Base-by-base conservation (phyloP, 2,888 invertebrate species). In the Platycheirus rosarum region DNA sequence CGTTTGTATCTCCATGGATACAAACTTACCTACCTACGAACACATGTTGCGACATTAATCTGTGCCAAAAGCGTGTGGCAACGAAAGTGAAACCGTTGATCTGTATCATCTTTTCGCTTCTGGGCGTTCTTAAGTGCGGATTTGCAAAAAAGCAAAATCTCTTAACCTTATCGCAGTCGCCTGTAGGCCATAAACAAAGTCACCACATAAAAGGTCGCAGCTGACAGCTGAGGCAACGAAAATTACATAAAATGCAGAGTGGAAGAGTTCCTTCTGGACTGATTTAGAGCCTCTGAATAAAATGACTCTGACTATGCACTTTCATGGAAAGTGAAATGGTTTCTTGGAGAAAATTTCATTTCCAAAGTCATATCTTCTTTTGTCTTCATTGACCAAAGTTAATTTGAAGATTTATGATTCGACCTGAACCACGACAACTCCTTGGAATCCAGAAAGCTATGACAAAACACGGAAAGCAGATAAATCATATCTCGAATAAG, bases 331-430 rank as follows among this genome's bases (percentile, higher is more conserved):
- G 49, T 49, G 65, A 55, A 37, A 23, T 23, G 2, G 23, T 23
- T 4, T 23, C n/a, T n/a, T n/a, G n/a, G n/a, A 2, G 20, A 23
- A 63, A 63, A 63, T 11, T 46, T 60, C 49, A n/a, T 60, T 70
- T 40, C 14, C 16, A 18, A 7, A 14, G 16, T 60, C 26, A 16
- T 73, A 18, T 40, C 14, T n/a, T 44, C 16, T 32, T 53, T 55
- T 18, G 2, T 14, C 29, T 37, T 29, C 37, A 69, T 69, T 65
- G 29, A 46, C 18, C n/a, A 32, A 57, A 75, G 79, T 60, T 80
- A 75, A 80, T 80, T 80, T 75, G 57, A 60, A 75, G 75, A 80
- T 80, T 80, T 80, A 75, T 75, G 62, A 51, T 65, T 65, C 75
- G 75, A 75, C 70, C 75, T 75, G 79, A 57, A 57, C 63, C 79